Evolutionary conservation across 92 coral and sea anemone species (phyloP).

Genomic region (Metridium senile): DNA sequence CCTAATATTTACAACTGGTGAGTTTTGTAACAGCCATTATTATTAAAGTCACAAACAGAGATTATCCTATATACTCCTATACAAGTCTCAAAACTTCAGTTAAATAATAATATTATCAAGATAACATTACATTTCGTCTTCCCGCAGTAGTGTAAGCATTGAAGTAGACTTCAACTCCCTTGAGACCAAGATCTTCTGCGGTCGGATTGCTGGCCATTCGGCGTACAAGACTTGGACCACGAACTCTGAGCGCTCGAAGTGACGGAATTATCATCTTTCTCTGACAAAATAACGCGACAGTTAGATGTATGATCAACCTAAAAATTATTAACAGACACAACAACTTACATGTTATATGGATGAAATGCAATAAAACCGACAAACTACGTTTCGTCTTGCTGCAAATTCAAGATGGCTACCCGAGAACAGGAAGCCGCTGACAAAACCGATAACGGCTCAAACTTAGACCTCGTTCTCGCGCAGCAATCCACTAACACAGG

Average conservation of each 20-base stretch:
- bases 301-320: neutral
- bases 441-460: constrained; percentile 6
- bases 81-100: too few relatives aligned
- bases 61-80: too few relatives aligned
- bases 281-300: constrained; percentile 9
- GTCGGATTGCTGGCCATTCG: constrained; percentile 80
- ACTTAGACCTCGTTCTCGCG: constrained; percentile 11
- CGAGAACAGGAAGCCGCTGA: constrained; percentile 37
- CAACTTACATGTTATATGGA: neutral
- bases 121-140: constrained; percentile 71
- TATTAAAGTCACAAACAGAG: too few relatives aligned
- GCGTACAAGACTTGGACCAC: constrained; percentile 57
- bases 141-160: constrained; percentile 77
- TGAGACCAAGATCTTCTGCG: constrained; percentile 81
- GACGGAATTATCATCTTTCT: constrained; percentile 36
- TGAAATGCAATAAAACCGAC: neutral
- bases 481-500: constrained; percentile 22
- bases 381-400: neutral
- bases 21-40: too few relatives aligned
- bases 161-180: constrained; percentile 72
- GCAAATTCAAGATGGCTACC: constrained; percentile 63
- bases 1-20: too few relatives aligned
- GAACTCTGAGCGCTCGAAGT: constrained; percentile 42
- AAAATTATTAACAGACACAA: neutral
- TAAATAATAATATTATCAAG: neutral